Base-by-base conservation (phyloP, 2,113 vertebrate genomes). In the Sebastes schlegelii region DNA sequence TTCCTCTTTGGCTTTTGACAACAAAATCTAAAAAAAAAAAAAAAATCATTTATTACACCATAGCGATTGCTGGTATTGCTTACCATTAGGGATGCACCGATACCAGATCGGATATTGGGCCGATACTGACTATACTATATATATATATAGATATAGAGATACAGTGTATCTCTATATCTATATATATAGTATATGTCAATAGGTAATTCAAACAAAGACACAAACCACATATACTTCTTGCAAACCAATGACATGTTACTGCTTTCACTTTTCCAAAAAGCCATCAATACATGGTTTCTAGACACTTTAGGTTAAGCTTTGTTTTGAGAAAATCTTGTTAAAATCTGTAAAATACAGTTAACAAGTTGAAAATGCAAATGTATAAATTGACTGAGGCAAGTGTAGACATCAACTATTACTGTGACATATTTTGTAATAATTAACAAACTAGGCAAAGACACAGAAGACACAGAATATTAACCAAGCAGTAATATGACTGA, bases 1-100 rank as follows among this genome's bases (percentile, higher is more conserved):
- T 46, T 98, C 97, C 80, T 98, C 96, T 91, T 97, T 98, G 74
- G 95, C 93, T 95, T 97, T 97, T 55, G 89, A 95, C 80, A 98
- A 93, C 16, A 95, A 92, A 85, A 84, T 95, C 98, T 98, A 85
- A 6, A 63, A 65, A 74, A 1, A 23, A 4, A 23, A n/a, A n/a
- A n/a, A n/a, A n/a, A n/a, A 9, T 16, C 1, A 52, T 23, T 40
- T 42, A 68, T 34, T 34, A 34, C 4, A 64, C 3, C 9, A 55
- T 11, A 16, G 3, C 12, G 10, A 1, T 60, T 63, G 8, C 7
- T 55, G 7, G 5, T n/a, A 23, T 1, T 9, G 7, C 13, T 48
- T 26, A 55, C 26, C 26, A 2, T 26, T 26, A 26, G 26, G 26
- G 26, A 26, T 26, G 26, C 23, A 23, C 23, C 23, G 23, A 23